These are phyloP conservation scores for Uria aalge DNA, from an alignment of 2,113 vertebrate genomes.

Conservation along the genomic window DNA sequence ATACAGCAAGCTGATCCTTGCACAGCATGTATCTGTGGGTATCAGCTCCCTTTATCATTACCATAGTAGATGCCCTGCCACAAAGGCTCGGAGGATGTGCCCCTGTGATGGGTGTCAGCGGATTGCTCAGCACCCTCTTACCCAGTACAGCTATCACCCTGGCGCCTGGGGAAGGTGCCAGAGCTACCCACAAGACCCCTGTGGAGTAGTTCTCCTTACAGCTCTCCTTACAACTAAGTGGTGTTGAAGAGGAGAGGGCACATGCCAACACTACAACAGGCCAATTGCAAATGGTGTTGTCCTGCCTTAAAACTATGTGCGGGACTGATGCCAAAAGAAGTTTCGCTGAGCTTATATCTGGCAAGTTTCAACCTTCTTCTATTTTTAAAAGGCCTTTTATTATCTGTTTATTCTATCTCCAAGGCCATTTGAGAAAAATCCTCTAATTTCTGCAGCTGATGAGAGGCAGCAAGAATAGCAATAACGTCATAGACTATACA, in stretches of 20 bases:
- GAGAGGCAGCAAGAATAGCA: not conserved
- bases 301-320: not conserved
- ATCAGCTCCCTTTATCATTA: not conserved
- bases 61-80: not conserved
- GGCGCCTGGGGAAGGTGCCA: not conserved
- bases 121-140: not conserved
- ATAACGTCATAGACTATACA: not conserved
- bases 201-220: not conserved
- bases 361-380: not conserved
- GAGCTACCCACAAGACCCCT: not conserved
- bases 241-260: not conserved
- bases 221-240: not conserved
- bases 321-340: not conserved
- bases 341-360: conserved; percentile 14
- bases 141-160: not conserved
- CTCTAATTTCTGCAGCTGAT: not conserved
- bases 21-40: not conserved
- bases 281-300: not conserved
- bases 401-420: conserved; percentile 23
- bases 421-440: not conserved
- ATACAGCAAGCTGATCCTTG: not conserved
- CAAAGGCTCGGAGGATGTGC: not conserved
- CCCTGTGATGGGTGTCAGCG: not conserved
- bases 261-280: not conserved
- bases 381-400: conserved; percentile 26